These are phyloP conservation scores for Lerista edwardsae DNA, from an alignment of 2,797 vertebrate genomes.

Conservation along the genomic window DNA sequence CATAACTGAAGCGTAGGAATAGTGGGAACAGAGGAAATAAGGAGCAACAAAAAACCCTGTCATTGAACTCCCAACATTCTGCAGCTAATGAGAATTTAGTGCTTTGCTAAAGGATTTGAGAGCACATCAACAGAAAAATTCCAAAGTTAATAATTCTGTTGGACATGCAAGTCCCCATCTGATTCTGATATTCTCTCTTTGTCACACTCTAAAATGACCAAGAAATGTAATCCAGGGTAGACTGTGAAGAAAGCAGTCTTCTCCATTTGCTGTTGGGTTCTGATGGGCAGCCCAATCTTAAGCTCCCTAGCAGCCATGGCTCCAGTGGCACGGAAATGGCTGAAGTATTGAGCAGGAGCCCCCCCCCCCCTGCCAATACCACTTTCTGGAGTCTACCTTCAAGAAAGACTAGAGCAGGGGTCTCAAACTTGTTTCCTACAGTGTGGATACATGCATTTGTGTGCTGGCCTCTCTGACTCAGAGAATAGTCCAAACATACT, in stretches of 20 bases:
- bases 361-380: too few relatives aligned
- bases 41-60: neutral
- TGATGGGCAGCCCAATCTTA: too few relatives aligned
- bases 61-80: neutral
- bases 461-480: too few relatives aligned
- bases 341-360: too few relatives aligned
- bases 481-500: too few relatives aligned
- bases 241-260: neutral
- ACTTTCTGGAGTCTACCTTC: too few relatives aligned
- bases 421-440: too few relatives aligned
- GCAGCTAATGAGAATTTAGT: neutral
- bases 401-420: too few relatives aligned
- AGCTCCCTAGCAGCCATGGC: too few relatives aligned
- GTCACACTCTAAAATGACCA: neutral
- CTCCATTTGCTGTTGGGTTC: too few relatives aligned
- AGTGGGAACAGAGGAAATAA: neutral
- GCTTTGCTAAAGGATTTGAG: neutral
- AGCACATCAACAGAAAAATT: neutral
- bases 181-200: neutral
- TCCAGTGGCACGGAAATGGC: too few relatives aligned
- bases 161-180: neutral
- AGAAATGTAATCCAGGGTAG: neutral
- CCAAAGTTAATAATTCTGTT: neutral
- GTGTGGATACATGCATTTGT: too few relatives aligned
- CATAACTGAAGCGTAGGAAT: neutral